phyloP scores from a whole-genome alignment of 1,140 invertebrate species.

The Trissolcus basalis region DNA sequence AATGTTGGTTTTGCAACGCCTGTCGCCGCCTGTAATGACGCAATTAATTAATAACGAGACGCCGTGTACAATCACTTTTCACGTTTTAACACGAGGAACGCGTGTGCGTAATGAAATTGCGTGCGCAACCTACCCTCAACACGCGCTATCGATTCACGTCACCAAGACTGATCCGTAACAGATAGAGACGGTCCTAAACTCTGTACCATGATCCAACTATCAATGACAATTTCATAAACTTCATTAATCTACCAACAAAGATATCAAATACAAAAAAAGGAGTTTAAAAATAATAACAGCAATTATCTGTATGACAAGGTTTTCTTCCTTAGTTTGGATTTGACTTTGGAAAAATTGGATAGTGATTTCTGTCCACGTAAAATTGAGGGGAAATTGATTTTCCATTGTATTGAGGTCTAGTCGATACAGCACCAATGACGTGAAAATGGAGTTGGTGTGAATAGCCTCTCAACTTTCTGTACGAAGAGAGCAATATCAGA shows the following conservation, averaged over 20 bases:
- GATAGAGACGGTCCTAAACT: constrained; percentile 10
- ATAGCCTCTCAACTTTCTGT: constrained; percentile 31
- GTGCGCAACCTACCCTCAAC: constrained; percentile 52
- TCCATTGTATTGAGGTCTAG: neutral
- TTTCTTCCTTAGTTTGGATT: too few species aligned
- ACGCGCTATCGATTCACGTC: constrained; percentile 60
- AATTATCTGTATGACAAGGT: too few species aligned
- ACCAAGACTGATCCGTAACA: constrained; percentile 7
- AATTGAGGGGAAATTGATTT: too few species aligned
- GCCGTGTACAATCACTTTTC: constrained; percentile 21
- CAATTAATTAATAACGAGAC: constrained; percentile 28
- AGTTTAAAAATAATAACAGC: too few species aligned
- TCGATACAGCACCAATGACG: constrained; percentile 5
- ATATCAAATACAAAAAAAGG: too few species aligned
- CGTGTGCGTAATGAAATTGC: constrained; percentile 27
- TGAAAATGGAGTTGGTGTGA: constrained; percentile 30
- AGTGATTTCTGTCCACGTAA: too few species aligned
- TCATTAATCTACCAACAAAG: too few species aligned
- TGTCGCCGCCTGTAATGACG: constrained; percentile 9
- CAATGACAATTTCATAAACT: neutral
- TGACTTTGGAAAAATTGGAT: too few species aligned
- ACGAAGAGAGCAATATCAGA: constrained; percentile 20
- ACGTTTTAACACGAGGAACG: constrained; percentile 4
- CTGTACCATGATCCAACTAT: constrained; percentile 12
- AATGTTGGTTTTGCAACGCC: neutral